These are phyloP conservation scores for Megalurothrips usitatus DNA, from an alignment of 2,888 invertebrate species.

Conservation along the genomic window DNA sequence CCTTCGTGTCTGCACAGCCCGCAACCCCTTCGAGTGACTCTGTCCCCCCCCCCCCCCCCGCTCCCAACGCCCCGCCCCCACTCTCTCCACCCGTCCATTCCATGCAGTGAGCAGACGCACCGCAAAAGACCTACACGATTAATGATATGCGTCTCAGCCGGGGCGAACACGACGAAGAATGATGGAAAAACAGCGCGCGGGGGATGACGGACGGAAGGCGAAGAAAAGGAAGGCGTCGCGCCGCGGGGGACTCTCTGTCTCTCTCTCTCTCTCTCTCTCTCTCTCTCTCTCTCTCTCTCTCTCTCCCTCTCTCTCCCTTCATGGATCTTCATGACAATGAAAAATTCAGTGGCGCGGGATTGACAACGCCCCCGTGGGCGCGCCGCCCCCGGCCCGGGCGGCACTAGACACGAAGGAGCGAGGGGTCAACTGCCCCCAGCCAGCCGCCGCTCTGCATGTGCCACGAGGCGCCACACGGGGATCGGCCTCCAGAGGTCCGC, in stretches of 20 bases:
- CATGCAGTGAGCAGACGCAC: neutral
- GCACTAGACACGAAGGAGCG: too few species aligned
- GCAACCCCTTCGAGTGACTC: neutral
- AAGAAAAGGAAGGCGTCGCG: neutral
- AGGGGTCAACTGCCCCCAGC: too few species aligned
- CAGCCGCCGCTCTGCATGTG: too few species aligned
- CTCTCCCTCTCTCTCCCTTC: too few species aligned
- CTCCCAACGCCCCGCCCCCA: neutral
- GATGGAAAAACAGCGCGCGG: neutral
- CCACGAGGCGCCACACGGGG: too few species aligned
- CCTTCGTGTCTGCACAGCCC: too few species aligned
- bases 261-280: too few species aligned
- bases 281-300: too few species aligned
- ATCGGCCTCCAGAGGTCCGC: neutral
- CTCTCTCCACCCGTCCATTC: too few species aligned
- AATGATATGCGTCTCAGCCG: neutral
- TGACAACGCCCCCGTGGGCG: neutral
- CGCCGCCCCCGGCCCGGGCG: neutral
- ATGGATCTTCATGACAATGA: too few species aligned
- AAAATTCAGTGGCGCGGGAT: neutral
- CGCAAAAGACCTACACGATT: neutral
- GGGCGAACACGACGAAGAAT: neutral
- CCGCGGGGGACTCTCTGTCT: too few species aligned
- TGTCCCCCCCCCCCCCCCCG: neutral
- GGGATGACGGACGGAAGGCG: neutral